phyloP scores from a whole-genome alignment of 1,140 invertebrate species.

The Saccostrea cuccullata region DNA sequence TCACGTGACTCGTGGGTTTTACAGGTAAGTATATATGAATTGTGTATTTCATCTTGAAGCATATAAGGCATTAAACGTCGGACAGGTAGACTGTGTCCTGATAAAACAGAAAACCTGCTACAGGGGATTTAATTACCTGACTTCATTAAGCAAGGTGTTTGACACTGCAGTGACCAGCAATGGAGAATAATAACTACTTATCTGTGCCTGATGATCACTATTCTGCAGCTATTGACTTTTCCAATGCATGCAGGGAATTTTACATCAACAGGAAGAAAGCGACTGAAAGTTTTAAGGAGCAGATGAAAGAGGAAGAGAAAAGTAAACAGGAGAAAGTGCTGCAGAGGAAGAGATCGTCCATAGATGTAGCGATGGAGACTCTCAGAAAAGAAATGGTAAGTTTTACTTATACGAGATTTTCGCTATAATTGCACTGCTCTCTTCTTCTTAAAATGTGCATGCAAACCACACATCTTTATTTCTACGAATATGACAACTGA shows the following conservation, averaged over 20 bases:
- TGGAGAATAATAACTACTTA: not conserved
- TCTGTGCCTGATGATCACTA: constrained; percentile 45
- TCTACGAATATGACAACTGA: not conserved
- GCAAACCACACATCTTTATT: not conserved
- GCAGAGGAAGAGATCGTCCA: constrained; percentile 36
- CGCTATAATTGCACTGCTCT: too few species aligned
- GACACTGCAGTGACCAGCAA: not conserved
- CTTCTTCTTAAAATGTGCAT: not conserved
- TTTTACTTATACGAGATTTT: not conserved
- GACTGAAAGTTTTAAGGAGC: constrained; percentile 47
- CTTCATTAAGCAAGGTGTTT: not conserved
- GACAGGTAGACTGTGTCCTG: constrained; percentile 3
- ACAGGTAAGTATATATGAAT: constrained; percentile 30
- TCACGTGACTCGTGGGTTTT: constrained; percentile 24
- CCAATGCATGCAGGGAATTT: constrained; percentile 54
- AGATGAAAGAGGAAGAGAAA: constrained; percentile 34
- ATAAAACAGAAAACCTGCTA: not conserved
- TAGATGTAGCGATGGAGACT: constrained; percentile 49
- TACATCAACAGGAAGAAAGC: constrained; percentile 52
- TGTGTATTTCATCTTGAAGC: constrained; percentile 31
- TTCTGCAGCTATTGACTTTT: constrained; percentile 48
- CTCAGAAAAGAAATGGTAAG: constrained; percentile 55
- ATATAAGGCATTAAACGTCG: constrained; percentile 22
- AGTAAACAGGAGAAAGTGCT: not conserved
- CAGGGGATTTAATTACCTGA: constrained; percentile 7